These are phyloP conservation scores for Amphiprion percula DNA, from an alignment of 2,113 vertebrate genomes.

Conservation along the genomic window DNA sequence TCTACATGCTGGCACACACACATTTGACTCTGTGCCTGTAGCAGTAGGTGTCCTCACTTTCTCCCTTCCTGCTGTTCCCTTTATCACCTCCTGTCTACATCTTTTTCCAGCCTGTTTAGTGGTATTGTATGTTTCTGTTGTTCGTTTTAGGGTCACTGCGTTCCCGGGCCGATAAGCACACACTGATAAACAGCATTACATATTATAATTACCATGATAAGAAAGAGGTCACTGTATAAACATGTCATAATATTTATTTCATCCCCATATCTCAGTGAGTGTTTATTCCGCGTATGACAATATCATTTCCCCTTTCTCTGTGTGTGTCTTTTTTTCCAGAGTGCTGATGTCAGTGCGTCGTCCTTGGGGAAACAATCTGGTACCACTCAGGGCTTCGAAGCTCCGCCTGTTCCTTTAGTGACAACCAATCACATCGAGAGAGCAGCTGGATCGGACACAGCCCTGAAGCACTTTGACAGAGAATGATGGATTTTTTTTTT, in stretches of 20 bases:
- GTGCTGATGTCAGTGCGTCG: conserved; percentile 78
- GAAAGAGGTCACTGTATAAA: conserved; percentile 8
- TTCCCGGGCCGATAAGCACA: conserved; percentile 48
- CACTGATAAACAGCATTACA: conserved; percentile 32
- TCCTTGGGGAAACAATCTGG: conserved; percentile 67
- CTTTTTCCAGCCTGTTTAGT: conserved; percentile 36
- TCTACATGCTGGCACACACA: not conserved
- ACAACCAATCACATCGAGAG: conserved; percentile 44
- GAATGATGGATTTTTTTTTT: conserved; percentile 44
- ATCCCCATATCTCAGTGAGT: conserved; percentile 44
- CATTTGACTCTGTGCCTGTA: conserved; percentile 40
- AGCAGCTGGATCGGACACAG: conserved; percentile 52
- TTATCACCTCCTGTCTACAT: conserved; percentile 36
- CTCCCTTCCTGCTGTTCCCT: conserved; percentile 28
- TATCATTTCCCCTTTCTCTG: conserved; percentile 31
- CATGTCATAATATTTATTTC: conserved; percentile 69
- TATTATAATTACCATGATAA: conserved; percentile 55
- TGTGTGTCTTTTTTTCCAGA: conserved; percentile 67
- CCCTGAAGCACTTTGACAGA: conserved; percentile 73
- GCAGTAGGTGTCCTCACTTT: conserved; percentile 57
- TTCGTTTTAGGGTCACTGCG: conserved; percentile 44
- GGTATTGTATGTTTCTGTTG: conserved; percentile 33
- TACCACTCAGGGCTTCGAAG: conserved; percentile 39
- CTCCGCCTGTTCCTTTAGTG: conserved; percentile 42
- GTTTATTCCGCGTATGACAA: conserved; percentile 58